Evolutionary conservation across 2,888 invertebrate species (phyloP).

Genomic region (Drosophila nr. medialis): DNA sequence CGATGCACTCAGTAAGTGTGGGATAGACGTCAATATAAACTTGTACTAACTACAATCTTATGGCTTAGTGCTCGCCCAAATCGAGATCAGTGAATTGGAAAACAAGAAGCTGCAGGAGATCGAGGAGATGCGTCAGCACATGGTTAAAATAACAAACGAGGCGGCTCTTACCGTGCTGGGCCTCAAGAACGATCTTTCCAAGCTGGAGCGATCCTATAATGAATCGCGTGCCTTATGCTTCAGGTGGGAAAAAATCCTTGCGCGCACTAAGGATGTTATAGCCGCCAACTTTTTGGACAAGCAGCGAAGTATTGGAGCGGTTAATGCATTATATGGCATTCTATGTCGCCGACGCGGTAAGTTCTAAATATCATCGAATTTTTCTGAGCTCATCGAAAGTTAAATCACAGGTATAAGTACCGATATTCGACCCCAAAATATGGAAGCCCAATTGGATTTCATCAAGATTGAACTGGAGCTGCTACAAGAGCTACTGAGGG

Average conservation of each 20-base stretch:
- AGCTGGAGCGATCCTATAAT: conserved; percentile 80
- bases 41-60: neutral
- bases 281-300: conserved; percentile 68
- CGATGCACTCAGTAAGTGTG: conserved; percentile 83
- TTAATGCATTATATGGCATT: conserved; percentile 74
- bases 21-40: neutral
- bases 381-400: neutral
- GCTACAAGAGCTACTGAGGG: conserved; percentile 69
- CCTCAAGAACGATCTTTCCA: conserved; percentile 82
- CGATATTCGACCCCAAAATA: conserved; percentile 33
- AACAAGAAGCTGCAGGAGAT: conserved; percentile 78
- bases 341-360: conserved; percentile 76
- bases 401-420: conserved; percentile 14
- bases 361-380: neutral
- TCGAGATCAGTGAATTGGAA: conserved; percentile 81
- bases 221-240: conserved; percentile 73
- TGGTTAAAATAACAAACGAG: conserved; percentile 82
- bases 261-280: conserved; percentile 75
- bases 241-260: conserved; percentile 83
- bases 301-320: conserved; percentile 76
- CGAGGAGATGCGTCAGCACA: conserved; percentile 82
- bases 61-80: conserved; percentile 82
- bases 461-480: conserved; percentile 82
- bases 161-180: conserved; percentile 82
- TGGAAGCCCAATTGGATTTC: conserved; percentile 77